A percentile compares a stretch with the other conserved stretches of the same genome.
phyloP scores from a whole-genome alignment of 2,797 vertebrate species.

The Ptychobarbus kaznakovi region DNA sequence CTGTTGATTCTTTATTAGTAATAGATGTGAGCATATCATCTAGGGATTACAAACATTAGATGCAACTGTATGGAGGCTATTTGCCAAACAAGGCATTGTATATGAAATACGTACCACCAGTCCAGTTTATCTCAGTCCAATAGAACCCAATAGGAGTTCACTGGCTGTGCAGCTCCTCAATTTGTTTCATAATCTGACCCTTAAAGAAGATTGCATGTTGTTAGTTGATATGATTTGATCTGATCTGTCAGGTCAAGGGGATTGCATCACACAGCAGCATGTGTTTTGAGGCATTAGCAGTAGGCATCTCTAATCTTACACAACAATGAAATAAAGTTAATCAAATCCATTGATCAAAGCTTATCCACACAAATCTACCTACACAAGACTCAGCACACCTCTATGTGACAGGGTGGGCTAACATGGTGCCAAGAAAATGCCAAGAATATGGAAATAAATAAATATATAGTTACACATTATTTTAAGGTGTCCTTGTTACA shows the following conservation, averaged over 20 bases:
- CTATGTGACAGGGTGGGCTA: background rate
- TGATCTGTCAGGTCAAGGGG: slow-evolving; percentile 18
- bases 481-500: background rate
- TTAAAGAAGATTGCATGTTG: slow-evolving; percentile 46
- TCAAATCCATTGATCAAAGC: slow-evolving; percentile 12
- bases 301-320: slow-evolving; percentile 29
- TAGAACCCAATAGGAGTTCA: slow-evolving; percentile 1
- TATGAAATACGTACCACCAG: background rate
- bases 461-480: background rate
- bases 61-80: background rate
- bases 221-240: background rate
- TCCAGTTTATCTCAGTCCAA: background rate
- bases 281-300: slow-evolving; percentile 39
- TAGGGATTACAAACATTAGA: slow-evolving; percentile 16
- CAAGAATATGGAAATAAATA: background rate
- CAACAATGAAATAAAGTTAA: slow-evolving; percentile 33
- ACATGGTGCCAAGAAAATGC: background rate
- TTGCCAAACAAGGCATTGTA: slow-evolving; percentile 1
- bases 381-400: background rate
- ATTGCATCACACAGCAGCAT: slow-evolving; percentile 38
- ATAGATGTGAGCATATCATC: slow-evolving; percentile 2
- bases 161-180: background rate
- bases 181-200: slow-evolving; percentile 52
- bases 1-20: slow-evolving; percentile 11
- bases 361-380: slow-evolving; percentile 30